Evolutionary conservation across 2,888 invertebrate genomes (phyloP).

Genomic region (Petrolisthes manimaculis): DNA sequence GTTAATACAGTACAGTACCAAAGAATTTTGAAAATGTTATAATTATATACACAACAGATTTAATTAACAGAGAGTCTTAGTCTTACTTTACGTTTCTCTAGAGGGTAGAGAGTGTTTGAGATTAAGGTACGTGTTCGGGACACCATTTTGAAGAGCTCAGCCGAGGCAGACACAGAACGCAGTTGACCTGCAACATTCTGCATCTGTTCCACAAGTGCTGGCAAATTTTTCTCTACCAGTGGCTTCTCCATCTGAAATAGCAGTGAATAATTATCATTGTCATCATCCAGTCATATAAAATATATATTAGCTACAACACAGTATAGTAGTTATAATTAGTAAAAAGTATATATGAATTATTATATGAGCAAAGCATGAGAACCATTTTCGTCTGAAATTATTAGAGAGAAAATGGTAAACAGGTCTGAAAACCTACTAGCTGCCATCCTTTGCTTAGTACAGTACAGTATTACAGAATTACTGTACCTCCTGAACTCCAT

Average conservation of each 20-base stretch:
- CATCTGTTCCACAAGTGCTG: slow-evolving; percentile 77
- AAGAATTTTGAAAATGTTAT: neutral
- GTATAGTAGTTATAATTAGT: no score
- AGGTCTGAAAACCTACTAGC: no score
- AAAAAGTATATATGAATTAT: no score
- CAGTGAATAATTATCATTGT: no score
- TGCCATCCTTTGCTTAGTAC: no score
- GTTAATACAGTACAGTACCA: neutral
- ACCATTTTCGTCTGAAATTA: no score
- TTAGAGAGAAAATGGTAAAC: no score
- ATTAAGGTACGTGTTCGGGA: slow-evolving; percentile 78
- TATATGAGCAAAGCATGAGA: no score
- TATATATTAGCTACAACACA: no score
- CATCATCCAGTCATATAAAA: no score
- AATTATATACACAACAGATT: neutral
- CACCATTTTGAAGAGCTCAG: slow-evolving; percentile 80
- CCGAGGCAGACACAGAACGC: slow-evolving; percentile 79
- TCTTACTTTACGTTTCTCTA: slow-evolving; percentile 73
- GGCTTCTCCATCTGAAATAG: slow-evolving; percentile 75
- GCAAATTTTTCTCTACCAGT: slow-evolving; percentile 77
- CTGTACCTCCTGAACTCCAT: neutral
- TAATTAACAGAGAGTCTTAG: neutral
- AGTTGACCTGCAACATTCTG: slow-evolving; percentile 79
- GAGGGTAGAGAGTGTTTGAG: slow-evolving; percentile 77
- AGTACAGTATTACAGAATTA: neutral